Evolutionary conservation across 2,797 vertebrate species (phyloP).

Genomic region (Bradypodion pumilum): DNA sequence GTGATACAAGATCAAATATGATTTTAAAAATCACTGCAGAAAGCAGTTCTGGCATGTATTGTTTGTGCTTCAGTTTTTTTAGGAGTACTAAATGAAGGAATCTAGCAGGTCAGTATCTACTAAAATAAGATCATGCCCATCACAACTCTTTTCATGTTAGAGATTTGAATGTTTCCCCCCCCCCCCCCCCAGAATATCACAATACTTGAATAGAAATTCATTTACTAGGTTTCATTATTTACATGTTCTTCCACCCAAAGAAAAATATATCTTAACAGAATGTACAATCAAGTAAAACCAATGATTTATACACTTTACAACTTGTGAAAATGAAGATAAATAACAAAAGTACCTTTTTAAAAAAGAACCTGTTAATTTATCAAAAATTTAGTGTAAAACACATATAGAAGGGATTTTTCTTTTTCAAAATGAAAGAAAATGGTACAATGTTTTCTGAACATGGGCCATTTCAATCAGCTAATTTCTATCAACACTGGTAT

Average conservation of each 20-base stretch:
- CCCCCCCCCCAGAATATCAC: slow-evolving; percentile 28
- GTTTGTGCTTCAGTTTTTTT: slow-evolving; percentile 57
- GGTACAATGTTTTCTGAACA: not conserved
- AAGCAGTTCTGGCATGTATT: slow-evolving; percentile 57
- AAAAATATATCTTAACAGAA: slow-evolving; percentile 59
- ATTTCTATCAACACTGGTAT: slow-evolving; percentile 26
- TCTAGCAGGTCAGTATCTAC: slow-evolving; percentile 2
- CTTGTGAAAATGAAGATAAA: slow-evolving; percentile 58
- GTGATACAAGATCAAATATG: slow-evolving; percentile 75
- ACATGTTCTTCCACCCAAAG: slow-evolving; percentile 58
- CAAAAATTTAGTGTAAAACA: slow-evolving; percentile 43
- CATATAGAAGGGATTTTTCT: not conserved
- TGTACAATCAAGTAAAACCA: slow-evolving; percentile 58
- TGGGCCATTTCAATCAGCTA: slow-evolving; percentile 5
- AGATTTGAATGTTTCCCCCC: too few species aligned
- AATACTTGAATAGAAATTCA: slow-evolving; percentile 54
- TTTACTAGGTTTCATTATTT: slow-evolving; percentile 58
- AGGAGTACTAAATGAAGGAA: slow-evolving; percentile 34
- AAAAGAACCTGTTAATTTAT: slow-evolving; percentile 15
- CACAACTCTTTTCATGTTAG: slow-evolving; percentile 36
- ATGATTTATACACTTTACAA: slow-evolving; percentile 51
- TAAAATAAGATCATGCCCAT: slow-evolving; percentile 18
- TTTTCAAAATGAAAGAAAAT: slow-evolving; percentile 29
- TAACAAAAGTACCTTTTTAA: slow-evolving; percentile 51
- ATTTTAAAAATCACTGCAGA: slow-evolving; percentile 73